Base-by-base conservation (phyloP, 2,888 invertebrate species). In the Thecocarcelia acutangulata region DNA sequence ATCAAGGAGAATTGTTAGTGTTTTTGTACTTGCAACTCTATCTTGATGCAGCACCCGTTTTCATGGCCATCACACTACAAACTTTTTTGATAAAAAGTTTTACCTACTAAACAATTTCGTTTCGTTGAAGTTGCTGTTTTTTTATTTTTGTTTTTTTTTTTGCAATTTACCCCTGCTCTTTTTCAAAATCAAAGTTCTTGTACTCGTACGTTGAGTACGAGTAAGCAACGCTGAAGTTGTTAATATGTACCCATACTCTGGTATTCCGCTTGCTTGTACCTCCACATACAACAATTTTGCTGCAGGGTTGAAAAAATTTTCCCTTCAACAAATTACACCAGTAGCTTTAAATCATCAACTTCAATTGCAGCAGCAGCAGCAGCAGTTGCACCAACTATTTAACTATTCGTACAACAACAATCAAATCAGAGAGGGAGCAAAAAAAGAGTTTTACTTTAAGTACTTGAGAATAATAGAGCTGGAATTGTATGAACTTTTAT, bases 41-140 rank as follows among this genome's bases (percentile, higher is more conserved):
- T 59, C 58, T 59, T 21, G 3, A 15, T 19, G 28, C 46, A 19
- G 3, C 24, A 48, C 46, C n/a, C 56, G 56, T 48, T 33, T 64
- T 9, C n/a, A 42, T 42, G 13, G 8, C 42, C 19, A 50, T 44
- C 15, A 42, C 37, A 37, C 56, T 50, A 24, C 17, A 44, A 44
- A 21, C 66, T 61, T 76, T 28, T 70, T 46, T 44, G 68, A 68
- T 78, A 64, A 82, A 82, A 82, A 82, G 54, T 70, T 82, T 74
- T 82, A 66, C 74, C 69, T 63, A 78, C 82, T 70, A 52, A 77
- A 82, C 69, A 78, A 82, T 78, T 78, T 78, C 69, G 66, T 78
- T 72, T 78, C 52, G 58, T 56, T 74, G 56, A 21, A 50, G 54
- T 56, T 64, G 28, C 3, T n/a, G n/a, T n/a, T n/a, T n/a, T n/a